phyloP scores from a whole-genome alignment of 1,140 invertebrate species.

The Gryon sp. region DNA sequence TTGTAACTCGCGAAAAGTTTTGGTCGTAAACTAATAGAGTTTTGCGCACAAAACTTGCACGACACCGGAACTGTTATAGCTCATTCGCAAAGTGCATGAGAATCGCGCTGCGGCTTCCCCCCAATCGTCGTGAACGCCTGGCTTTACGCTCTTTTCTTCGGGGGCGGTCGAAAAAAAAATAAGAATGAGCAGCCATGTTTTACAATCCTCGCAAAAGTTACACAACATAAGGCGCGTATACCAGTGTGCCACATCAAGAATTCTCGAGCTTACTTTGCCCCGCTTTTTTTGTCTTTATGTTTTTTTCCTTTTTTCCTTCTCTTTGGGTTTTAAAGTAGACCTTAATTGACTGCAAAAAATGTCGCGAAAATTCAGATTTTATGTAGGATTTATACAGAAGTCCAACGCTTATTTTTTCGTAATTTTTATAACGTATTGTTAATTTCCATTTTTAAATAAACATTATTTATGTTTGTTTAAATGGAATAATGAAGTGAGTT shows the following conservation, averaged over 20 bases:
- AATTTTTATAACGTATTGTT: too few relatives aligned
- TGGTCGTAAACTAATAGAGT: conserved; percentile 32
- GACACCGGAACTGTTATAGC: conserved; percentile 14
- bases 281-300: too few relatives aligned
- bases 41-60: conserved; percentile 37
- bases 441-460: too few relatives aligned
- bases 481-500: too few relatives aligned
- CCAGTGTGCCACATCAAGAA: conserved; percentile 27
- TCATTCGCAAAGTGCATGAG: conserved; percentile 34
- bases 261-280: conserved; percentile 24
- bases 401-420: background rate
- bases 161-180: too few relatives aligned
- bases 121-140: conserved; percentile 8
- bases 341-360: conserved; percentile 40
- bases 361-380: conserved; percentile 1
- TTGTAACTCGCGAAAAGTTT: too few relatives aligned
- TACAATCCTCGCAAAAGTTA: conserved; percentile 43
- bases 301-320: conserved; percentile 15
- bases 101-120: conserved; percentile 24
- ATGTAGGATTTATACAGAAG: background rate
- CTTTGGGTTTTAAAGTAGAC: conserved; percentile 24
- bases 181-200: conserved; percentile 42
- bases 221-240: conserved; percentile 22
- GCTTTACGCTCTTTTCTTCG: conserved; percentile 2
- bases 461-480: too few relatives aligned